Evolutionary conservation across 2,113 vertebrate genomes (phyloP), one percentile per base, ranked within the genome.

Genomic region (Meles meles): DNA sequence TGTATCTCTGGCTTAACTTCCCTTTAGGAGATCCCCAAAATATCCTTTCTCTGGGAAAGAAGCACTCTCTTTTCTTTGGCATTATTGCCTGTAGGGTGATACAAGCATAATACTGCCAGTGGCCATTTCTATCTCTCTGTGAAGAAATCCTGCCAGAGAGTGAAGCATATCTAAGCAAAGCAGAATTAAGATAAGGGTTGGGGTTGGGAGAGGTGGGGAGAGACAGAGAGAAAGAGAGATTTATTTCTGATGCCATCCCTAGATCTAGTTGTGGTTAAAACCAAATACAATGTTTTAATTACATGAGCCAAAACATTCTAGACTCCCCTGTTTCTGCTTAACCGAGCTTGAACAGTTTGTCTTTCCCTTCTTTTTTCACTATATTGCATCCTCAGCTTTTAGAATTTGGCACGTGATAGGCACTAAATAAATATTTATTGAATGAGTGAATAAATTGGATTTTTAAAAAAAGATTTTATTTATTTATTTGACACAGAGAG

Each of bases 241-340:
- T 83, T 2, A 94, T 96, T 97, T 93, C 71, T 59, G 27, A 94
- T 79, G 80, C 52, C 52, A 61, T 93, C n/a, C 52, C 44, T 80
- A 52, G 44, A 72, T 82, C 52, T 25, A 61, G 42, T 72, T 86
- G 61, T 82, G 71, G 77, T 21, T 21, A 31, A 88, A 89, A 47
- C 61, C 82, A 94, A 88, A 80, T 87, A 93, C 96, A 90, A 52
- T 74, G 61, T 90, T 94, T 84, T 69, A 42, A 15, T 80, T 82
- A n/a, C 12, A 47, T 10, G 23, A 96, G 25, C 91, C 81, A 63
- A 61, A 67, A 44, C 21, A 21, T 71, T 37, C 57, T 8, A 77
- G 42, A 77, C 1, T n/a, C 21, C 47, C 59, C 39, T 88, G n/a
- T 49, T 74, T 77, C 85, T 55, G 34, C 61, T 97, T 61, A n/a